These are phyloP conservation scores for Budorcas taxicolor DNA, from an alignment of 2,113 vertebrate genomes.

Conservation along the genomic window DNA sequence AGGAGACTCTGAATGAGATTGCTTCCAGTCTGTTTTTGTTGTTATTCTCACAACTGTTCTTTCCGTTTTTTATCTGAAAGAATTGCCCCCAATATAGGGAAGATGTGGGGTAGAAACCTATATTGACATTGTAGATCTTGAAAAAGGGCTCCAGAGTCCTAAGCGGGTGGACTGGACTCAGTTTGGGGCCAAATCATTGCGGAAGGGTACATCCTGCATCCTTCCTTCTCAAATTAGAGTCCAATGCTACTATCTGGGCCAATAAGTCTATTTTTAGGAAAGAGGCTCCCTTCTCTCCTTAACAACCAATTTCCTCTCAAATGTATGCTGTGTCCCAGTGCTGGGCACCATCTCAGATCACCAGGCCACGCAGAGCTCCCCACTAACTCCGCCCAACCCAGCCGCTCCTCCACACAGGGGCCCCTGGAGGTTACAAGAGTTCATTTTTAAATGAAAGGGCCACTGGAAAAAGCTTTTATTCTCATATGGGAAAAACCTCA, in stretches of 20 bases:
- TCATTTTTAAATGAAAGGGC: conserved; percentile 44
- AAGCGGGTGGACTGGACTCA: neutral
- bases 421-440: conserved; percentile 13
- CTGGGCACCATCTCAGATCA: neutral
- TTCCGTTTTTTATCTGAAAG: neutral
- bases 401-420: neutral
- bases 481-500: conserved; percentile 36
- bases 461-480: conserved; percentile 38
- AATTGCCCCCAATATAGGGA: neutral
- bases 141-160: neutral
- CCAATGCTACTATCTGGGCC: neutral
- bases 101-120: neutral
- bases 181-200: neutral
- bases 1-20: neutral
- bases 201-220: neutral
- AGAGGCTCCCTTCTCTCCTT: neutral
- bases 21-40: neutral
- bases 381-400: accelerated
- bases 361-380: neutral
- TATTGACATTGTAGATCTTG: neutral
- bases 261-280: conserved; percentile 19
- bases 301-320: neutral
- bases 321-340: accelerated
- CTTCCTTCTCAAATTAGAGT: neutral
- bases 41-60: neutral